Conservation (phyloP, 2,888 invertebrate genomes). For the Leistus spinibarbis region DNA sequence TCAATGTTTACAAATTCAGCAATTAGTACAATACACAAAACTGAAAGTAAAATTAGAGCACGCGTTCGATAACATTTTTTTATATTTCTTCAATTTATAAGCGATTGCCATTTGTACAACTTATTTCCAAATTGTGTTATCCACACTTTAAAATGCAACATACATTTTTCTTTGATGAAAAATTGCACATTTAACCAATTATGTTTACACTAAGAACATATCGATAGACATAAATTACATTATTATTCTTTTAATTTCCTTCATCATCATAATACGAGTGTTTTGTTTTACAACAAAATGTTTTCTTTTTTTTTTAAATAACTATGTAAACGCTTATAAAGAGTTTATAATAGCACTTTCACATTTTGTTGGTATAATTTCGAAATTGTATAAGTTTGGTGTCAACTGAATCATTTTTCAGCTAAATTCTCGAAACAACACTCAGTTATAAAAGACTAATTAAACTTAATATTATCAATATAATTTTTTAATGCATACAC, state of each 20-base stretch:
- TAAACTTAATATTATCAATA: neutral
- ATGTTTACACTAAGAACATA: neutral
- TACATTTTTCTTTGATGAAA: neutral
- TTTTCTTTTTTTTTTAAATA: neutral
- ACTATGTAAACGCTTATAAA: neutral
- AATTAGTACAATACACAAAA: slow-evolving; percentile 56
- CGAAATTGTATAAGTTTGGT: neutral
- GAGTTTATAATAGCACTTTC: neutral
- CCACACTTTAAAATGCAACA: neutral
- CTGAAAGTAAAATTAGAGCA: slow-evolving; percentile 46
- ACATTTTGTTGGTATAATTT: neutral
- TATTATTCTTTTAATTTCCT: neutral
- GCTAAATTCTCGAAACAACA: neutral
- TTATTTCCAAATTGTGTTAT: neutral
- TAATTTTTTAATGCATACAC: neutral
- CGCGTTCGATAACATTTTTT: neutral
- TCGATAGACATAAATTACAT: neutral
- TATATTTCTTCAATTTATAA: neutral
- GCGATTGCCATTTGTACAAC: neutral
- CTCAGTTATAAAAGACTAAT: neutral
- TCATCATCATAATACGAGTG: neutral
- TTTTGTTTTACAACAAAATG: neutral
- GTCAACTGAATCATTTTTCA: neutral
- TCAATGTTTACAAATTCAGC: slow-evolving; percentile 54
- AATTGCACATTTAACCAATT: neutral